A percentile compares a stretch with the other conserved stretches of the same genome.
phyloP scores from a whole-genome alignment of 1,140 invertebrate species.

The Drosophila tsacasi region DNA sequence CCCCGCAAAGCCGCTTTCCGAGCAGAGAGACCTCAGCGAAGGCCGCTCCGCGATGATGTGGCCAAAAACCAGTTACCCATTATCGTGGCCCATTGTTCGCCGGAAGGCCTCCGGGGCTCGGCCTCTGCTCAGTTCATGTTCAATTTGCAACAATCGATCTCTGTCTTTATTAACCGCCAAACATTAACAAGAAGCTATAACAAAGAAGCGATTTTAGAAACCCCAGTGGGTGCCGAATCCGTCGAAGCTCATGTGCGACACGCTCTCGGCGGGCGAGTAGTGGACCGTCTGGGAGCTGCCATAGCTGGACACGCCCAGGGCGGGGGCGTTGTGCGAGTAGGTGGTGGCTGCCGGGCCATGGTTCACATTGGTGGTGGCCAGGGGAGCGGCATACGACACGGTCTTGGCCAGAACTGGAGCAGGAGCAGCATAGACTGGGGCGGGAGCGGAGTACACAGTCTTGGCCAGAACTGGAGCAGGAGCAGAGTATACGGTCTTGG shows the following conservation, averaged over 20 bases:
- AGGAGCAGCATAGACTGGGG: conserved; percentile 44
- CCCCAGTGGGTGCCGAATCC: conserved; percentile 86
- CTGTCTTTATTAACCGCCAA: conserved; percentile 60
- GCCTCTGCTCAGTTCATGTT: conserved; percentile 39
- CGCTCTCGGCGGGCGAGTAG: conserved; percentile 86
- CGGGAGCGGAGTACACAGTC: conserved; percentile 32
- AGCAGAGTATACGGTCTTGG: conserved; percentile 83
- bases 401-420: conserved; percentile 73
- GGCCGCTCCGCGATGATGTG: conserved; percentile 59
- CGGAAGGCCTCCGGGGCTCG: conserved; percentile 43
- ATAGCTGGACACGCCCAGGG: conserved; percentile 83
- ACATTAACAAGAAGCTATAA: conserved; percentile 64
- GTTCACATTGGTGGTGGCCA: conserved; percentile 76
- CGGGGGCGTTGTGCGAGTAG: conserved; percentile 84
- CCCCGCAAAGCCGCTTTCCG: conserved; percentile 60
- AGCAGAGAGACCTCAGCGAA: conserved; percentile 32
- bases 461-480: conserved; percentile 70
- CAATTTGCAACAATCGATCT: conserved; percentile 54
- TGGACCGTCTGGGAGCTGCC: conserved; percentile 80
- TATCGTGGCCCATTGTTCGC: conserved; percentile 46
- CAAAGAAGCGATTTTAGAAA: conserved; percentile 80
- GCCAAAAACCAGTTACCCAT: conserved; percentile 51
- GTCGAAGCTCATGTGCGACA: conserved; percentile 86
- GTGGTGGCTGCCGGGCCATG: conserved; percentile 75
- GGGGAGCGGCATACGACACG: conserved; percentile 87